A percentile compares a stretch with the other conserved stretches of the same genome.
Evolutionary conservation across 2,113 vertebrate species (phyloP).

Genomic region (Ptychochromis oligacanthus): DNA sequence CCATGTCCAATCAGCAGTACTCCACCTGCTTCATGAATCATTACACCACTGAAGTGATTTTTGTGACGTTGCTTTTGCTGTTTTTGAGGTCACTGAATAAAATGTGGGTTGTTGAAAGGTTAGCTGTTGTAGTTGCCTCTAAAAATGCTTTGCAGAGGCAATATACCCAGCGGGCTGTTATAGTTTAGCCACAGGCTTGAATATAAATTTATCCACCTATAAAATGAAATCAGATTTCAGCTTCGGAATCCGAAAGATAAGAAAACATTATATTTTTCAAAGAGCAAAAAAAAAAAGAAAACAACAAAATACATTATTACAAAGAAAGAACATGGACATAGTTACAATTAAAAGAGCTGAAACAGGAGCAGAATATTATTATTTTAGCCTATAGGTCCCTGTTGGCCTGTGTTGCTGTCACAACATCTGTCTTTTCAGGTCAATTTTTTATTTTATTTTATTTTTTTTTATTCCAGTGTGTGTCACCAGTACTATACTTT

Average conservation of each 20-base stretch:
- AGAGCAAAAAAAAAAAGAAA: background rate
- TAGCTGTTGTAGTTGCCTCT: background rate
- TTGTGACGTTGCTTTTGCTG: constrained; percentile 14
- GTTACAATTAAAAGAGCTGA: background rate
- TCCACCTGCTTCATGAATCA: constrained; percentile 27
- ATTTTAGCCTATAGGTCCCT: constrained; percentile 16
- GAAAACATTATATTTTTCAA: background rate
- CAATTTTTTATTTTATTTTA: constrained; percentile 23
- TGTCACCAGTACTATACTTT: background rate
- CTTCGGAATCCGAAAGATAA: background rate
- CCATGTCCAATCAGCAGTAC: constrained; percentile 34
- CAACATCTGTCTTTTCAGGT: constrained; percentile 26
- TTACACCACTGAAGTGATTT: constrained; percentile 2
- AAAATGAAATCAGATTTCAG: no score
- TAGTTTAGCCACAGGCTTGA: background rate
- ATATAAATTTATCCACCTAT: background rate
- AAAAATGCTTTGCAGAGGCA: background rate
- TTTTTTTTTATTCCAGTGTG: background rate
- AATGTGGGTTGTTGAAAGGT: constrained; percentile 16
- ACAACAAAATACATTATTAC: background rate
- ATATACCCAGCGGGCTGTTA: no score
- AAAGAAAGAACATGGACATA: background rate
- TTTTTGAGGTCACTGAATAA: background rate
- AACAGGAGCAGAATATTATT: constrained; percentile 22
- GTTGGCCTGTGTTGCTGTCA: constrained; percentile 3